These are phyloP conservation scores for Zootermopsis nevadensis DNA, from an alignment of 2,888 invertebrate genomes.

Conservation along the genomic window DNA sequence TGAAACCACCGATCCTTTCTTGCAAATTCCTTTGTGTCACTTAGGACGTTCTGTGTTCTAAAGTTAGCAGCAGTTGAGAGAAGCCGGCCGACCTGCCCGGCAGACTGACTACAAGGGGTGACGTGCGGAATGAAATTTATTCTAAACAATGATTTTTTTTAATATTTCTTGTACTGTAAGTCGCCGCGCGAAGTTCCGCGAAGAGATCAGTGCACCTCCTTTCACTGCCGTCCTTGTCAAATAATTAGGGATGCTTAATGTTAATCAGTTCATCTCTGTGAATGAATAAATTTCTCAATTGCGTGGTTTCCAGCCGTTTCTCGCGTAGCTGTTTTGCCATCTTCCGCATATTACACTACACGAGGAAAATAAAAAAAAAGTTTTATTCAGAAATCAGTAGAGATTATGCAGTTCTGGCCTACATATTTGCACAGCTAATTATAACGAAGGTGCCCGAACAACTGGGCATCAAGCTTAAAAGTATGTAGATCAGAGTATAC, in stretches of 20 bases:
- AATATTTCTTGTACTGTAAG: background rate
- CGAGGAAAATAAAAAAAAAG: too few relatives aligned
- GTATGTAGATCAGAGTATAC: too few relatives aligned
- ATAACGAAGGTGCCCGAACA: too few relatives aligned
- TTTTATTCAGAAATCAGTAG: too few relatives aligned
- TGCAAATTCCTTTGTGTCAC: slow-evolving; percentile 49
- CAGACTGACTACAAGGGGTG: slow-evolving; percentile 19
- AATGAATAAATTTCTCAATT: background rate
- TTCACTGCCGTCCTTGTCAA: background rate
- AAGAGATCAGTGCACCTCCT: background rate
- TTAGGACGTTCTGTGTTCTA: slow-evolving; percentile 31
- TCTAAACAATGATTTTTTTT: too few relatives aligned
- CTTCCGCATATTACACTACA: too few relatives aligned
- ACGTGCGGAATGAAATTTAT: too few relatives aligned
- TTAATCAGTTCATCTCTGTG: background rate
- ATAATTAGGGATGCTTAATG: background rate
- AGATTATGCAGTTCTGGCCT: too few relatives aligned
- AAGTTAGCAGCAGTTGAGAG: slow-evolving; percentile 40
- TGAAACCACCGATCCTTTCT: background rate
- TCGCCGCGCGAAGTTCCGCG: background rate
- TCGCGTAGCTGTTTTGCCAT: background rate
- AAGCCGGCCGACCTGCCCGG: background rate
- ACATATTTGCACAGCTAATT: too few relatives aligned
- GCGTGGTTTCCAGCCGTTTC: background rate
- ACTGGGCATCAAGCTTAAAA: too few relatives aligned